A percentile compares a stretch with the other conserved stretches of the same genome.
Evolutionary conservation across 2,113 vertebrate species (phyloP).

Genomic region (Pituophis catenifer): DNA sequence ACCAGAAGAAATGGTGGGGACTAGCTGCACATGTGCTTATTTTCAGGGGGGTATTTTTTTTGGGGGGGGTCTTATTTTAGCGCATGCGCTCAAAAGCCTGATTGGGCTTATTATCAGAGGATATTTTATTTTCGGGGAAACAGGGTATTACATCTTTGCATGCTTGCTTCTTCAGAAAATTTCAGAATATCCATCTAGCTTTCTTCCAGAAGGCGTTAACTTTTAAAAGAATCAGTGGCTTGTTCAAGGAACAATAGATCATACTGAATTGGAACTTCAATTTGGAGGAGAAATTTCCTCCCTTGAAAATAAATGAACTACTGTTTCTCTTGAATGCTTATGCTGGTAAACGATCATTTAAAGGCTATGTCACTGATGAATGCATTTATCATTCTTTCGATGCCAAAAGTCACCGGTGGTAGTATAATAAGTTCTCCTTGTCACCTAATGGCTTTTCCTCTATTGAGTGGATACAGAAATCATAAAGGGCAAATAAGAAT

Average conservation of each 20-base stretch:
- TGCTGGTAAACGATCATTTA: constrained; percentile 47
- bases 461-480: constrained; percentile 41
- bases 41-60: no score
- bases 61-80: no score
- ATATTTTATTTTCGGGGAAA: no score
- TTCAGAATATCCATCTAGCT: neutral
- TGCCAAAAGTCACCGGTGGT: constrained; percentile 41
- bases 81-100: no score
- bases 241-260: constrained; percentile 43
- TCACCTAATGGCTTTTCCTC: constrained; percentile 45
- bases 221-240: constrained; percentile 33
- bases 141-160: neutral
- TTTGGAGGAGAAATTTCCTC: constrained; percentile 44
- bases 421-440: constrained; percentile 20
- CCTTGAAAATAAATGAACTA: constrained; percentile 18
- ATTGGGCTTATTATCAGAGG: no score
- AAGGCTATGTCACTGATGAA: constrained; percentile 38
- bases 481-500: constrained; percentile 26
- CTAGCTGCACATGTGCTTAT: no score
- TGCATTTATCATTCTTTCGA: constrained; percentile 43
- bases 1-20: no score
- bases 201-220: neutral
- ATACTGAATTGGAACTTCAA: constrained; percentile 48
- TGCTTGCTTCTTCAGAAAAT: neutral
- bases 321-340: constrained; percentile 20